Evolutionary conservation across 2,888 invertebrate species (phyloP).

Genomic region (Stenodera caucasica): DNA sequence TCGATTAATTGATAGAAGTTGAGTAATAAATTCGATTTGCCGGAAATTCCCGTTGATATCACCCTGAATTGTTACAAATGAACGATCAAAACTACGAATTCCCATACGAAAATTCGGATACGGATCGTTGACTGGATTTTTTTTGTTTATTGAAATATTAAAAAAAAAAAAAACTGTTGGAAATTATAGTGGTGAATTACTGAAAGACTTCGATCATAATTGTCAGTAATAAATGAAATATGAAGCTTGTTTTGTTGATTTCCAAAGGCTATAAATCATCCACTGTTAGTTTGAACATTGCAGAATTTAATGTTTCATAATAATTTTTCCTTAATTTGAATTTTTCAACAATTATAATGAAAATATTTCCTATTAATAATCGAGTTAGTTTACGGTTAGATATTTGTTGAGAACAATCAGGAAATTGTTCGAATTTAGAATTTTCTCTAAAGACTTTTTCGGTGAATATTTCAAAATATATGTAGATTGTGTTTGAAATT

Average conservation of each 20-base stretch:
- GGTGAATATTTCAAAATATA: neutral
- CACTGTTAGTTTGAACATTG: neutral
- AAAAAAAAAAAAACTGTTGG: no score
- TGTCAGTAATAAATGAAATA: neutral
- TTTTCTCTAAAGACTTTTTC: neutral
- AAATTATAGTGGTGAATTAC: neutral
- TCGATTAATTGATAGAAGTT: neutral
- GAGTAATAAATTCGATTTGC: constrained; percentile 46
- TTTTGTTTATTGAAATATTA: no score
- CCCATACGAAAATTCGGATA: constrained; percentile 32
- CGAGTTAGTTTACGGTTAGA: no score
- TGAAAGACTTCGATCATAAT: neutral
- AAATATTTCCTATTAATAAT: no score
- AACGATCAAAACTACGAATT: constrained; percentile 38
- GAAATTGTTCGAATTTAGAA: neutral
- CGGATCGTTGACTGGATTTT: constrained; percentile 25
- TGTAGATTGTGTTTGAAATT: constrained; percentile 21
- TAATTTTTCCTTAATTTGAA: neutral
- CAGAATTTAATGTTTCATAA: neutral
- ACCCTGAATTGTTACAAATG: constrained; percentile 38
- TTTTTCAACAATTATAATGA: neutral
- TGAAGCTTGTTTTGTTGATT: neutral
- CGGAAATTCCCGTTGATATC: constrained; percentile 50
- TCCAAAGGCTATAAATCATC: neutral
- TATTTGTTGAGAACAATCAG: no score